Evolutionary conservation across 1,140 invertebrate species (phyloP).

Genomic region (Steinernema khuongi): DNA sequence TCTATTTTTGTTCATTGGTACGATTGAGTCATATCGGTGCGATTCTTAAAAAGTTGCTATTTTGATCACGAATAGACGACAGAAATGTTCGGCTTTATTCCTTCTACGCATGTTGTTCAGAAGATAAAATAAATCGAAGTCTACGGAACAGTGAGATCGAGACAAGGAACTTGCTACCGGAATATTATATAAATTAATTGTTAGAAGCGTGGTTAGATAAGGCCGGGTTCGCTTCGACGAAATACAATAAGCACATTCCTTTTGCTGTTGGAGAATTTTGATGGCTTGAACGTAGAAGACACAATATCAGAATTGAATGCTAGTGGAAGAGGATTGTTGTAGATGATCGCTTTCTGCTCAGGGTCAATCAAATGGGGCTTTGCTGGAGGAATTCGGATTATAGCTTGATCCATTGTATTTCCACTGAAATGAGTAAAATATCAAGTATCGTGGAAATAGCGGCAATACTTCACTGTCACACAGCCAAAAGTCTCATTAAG

Average conservation of each 20-base stretch:
- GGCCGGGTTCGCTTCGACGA: neutral
- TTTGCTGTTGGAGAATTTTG: neutral
- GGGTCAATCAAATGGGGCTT: neutral
- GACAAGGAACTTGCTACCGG: neutral
- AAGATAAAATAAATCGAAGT: neutral
- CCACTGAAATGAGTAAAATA: too few relatives aligned
- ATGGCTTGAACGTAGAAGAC: neutral
- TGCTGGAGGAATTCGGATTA: neutral
- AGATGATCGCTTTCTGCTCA: neutral
- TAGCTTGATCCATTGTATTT: slow-evolving; percentile 10
- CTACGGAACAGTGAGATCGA: neutral
- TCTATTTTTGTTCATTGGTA: neutral
- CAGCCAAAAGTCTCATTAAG: too few relatives aligned
- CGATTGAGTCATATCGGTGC: neutral
- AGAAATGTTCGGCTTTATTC: slow-evolving; percentile 3
- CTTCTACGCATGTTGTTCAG: slow-evolving; percentile 11
- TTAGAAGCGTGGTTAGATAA: neutral
- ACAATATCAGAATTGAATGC: neutral
- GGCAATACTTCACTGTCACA: too few relatives aligned
- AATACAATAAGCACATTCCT: neutral
- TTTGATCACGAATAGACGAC: too few relatives aligned
- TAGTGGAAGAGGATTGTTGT: neutral
- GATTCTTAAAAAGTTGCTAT: too few relatives aligned
- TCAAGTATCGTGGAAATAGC: neutral
- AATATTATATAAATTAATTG: too few relatives aligned